phyloP scores from a whole-genome alignment of 2,113 vertebrate genomes.

The Calyptommatus sinebrachiatus region DNA sequence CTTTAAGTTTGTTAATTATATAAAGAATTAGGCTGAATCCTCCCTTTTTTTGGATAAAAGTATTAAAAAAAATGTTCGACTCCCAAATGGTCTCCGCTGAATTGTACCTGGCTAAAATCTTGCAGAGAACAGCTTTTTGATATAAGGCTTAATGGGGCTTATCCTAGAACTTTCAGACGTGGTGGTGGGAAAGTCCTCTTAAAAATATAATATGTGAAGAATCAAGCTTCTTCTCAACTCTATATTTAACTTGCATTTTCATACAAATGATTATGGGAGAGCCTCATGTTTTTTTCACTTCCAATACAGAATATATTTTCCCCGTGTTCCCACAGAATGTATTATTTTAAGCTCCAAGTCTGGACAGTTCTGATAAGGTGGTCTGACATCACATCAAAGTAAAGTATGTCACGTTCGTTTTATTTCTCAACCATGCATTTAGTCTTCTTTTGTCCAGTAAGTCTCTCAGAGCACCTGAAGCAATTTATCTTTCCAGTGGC shows the following conservation, averaged over 20 bases:
- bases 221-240: background rate
- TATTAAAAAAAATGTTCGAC: background rate
- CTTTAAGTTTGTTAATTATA: constrained; percentile 31
- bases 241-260: background rate
- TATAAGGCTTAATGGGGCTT: constrained; percentile 17
- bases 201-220: background rate
- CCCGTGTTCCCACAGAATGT: background rate
- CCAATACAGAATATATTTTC: background rate
- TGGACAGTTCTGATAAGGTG: background rate
- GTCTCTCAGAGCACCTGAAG: background rate
- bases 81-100: background rate
- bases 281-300: background rate
- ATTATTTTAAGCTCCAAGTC: background rate
- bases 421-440: background rate
- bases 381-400: background rate
- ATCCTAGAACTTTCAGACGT: background rate
- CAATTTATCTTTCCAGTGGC: too few species aligned
- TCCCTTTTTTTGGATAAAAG: constrained; percentile 6
- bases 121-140: constrained; percentile 1
- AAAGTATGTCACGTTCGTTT: background rate
- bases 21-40: constrained; percentile 14
- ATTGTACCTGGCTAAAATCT: background rate
- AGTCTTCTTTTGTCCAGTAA: background rate
- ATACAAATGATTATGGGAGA: background rate
- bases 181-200: background rate